These are phyloP conservation scores for Mormyrops attenuatus DNA, from an alignment of 2,797 vertebrate genomes.

Conservation along the genomic window DNA sequence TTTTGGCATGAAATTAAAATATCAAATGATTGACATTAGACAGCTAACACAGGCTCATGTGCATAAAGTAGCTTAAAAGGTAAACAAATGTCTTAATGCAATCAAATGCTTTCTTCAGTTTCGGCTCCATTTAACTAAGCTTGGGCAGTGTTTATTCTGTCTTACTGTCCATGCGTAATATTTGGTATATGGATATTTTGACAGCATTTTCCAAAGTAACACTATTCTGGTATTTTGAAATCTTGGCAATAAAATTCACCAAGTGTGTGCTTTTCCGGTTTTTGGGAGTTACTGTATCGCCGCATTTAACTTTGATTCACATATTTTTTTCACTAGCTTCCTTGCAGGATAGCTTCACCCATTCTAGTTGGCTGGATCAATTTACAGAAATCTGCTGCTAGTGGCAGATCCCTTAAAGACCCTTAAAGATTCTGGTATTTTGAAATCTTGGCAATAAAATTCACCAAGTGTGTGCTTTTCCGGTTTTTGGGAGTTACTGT, in stretches of 20 bases:
- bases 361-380: not conserved
- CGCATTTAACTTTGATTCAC: not conserved
- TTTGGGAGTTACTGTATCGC: not conserved
- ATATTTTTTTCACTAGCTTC: not conserved
- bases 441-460: no score
- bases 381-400: not conserved
- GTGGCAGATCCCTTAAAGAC: not conserved
- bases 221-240: not conserved
- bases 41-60: not conserved
- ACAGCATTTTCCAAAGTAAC: not conserved
- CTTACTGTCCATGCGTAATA: not conserved
- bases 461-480: no score
- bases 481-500: not conserved
- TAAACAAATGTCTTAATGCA: not conserved
- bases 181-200: not conserved
- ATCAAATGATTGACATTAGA: not conserved
- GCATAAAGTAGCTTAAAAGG: not conserved
- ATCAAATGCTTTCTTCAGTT: not conserved
- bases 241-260: not conserved
- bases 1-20: not conserved
- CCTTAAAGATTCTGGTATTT: no score
- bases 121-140: not conserved
- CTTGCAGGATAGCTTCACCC: not conserved
- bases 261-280: not conserved
- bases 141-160: not conserved